Base-by-base conservation (phyloP, 2,113 vertebrate genomes). In the Hydrochoerus hydrochaeris region DNA sequence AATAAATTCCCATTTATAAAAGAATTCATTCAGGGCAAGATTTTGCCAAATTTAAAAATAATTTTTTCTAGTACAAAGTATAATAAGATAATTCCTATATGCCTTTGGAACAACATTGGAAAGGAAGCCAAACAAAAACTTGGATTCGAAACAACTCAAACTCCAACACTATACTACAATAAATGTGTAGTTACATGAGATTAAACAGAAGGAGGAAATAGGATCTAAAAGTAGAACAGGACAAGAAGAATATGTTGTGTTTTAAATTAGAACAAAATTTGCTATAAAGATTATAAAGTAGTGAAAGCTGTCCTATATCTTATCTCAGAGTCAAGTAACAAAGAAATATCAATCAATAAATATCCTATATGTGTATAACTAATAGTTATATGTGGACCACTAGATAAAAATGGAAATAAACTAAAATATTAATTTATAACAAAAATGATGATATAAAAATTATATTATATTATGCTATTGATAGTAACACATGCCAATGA, bases 1-100 rank as follows among this genome's bases (percentile, higher is more conserved):
- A 92, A 78, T 94, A 84, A 75, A 94, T 73, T 73, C 5, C 14
- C 22, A 73, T 67, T 94, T 91, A 49, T 12, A 92, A 94, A 78
- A 54, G 2, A 85, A 71, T 24, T 14, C 69, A 14, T 77, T 41
- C 19, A 65, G 5, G 30, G 75, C 0, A 80, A 80, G 54, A 71
- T 0, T 90, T 10, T 10, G 85, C 5, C 2, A 87, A 62, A 1
- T 82, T 85, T 57, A 7, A 20, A 28, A 49, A 46, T 46, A 60
- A 30, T 75, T n/a, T 93, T 89, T 84, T 63, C 8, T n/a, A 4
- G 28, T 86, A 49, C 17, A 80, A 75, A 54, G 54, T 65, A 8
- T 41, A 28, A 1, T 20, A 32, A 49, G 38, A 30, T 86, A 2
- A 57, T 26, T 1, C n/a, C n/a, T 75, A 41, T 62, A 19, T 88